Base-by-base conservation (phyloP, 1,140 invertebrate species). In the Drosophila kurseongensis region DNA sequence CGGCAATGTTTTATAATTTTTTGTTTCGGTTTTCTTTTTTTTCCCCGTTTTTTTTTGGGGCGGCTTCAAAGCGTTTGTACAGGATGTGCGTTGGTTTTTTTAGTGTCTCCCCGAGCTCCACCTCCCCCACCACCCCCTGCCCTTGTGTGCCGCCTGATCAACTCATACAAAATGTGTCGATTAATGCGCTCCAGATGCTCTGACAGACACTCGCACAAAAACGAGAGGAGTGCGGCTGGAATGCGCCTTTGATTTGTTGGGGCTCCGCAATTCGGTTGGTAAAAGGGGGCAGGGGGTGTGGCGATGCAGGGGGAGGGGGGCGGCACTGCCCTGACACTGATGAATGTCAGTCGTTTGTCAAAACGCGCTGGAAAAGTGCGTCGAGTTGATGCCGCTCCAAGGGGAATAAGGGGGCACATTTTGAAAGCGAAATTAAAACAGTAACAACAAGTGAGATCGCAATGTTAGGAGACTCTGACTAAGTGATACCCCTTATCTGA, bases 271-370 rank as follows among this genome's bases (percentile, higher is more conserved):
- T 65, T 47, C 54, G 48, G 35, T 36, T 59, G 47, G 38, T 36
- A 38, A n/a, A 8, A 9, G 42, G 32, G 8, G 32, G 50, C 51
- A 29, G 16, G 16, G 35, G 23, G 42, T 29, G 40, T 12, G 32
- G 23, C 9, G 62, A 16, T 36, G 13, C 16, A 41, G 57, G 40
- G 32, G 14, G 12, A 16, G 27, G 23, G 32, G 32, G 50, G n/a
- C 23, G 58, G 14, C 35, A 51, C 35, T 60, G 42, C 45, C 38
- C 84, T 84, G 84, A 88, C 84, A 89, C 80, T 88, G 84, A 88
- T 88, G 84, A 89, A 88, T 88, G 85, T 88, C 84, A 88, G 84
- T 88, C 84, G 84, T 88, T 88, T 88, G 84, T 88, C 84, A 88
- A 89, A 88, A 86, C 83, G 80, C 83, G 75, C 80, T 89, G 84